Conservation (phyloP, 1,140 invertebrate genomes). For the Penaeus indicus region DNA sequence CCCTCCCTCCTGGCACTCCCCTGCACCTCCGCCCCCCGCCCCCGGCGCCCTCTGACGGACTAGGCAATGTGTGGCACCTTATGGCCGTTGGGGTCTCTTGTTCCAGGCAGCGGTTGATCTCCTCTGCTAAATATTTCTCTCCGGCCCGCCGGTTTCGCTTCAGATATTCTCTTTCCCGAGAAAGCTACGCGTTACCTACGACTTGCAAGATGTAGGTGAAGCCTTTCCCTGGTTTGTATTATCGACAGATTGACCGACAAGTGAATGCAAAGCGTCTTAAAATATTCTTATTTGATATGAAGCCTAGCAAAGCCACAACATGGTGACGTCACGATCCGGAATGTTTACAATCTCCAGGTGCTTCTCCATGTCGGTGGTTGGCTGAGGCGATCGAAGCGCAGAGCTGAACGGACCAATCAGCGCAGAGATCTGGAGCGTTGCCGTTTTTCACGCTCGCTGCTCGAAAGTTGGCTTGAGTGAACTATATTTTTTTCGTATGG, state of each 20-base stretch:
- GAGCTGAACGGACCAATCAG: slow-evolving; percentile 59
- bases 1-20: slow-evolving; percentile 38
- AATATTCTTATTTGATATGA: slow-evolving; percentile 29
- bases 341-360: slow-evolving; percentile 62
- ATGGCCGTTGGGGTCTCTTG: slow-evolving; percentile 54
- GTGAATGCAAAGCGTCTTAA: no score
- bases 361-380: slow-evolving; percentile 56
- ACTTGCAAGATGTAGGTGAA: no score
- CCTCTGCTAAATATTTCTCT: slow-evolving; percentile 51
- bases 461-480: slow-evolving; percentile 49
- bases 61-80: slow-evolving; percentile 62
- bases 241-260: no score
- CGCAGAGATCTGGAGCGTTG: slow-evolving; percentile 61
- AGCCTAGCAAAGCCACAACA: slow-evolving; percentile 53
- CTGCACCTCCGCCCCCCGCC: slow-evolving; percentile 22
- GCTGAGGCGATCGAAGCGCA: slow-evolving; percentile 62
- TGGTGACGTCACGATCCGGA: slow-evolving; percentile 61
- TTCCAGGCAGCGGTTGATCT: slow-evolving; percentile 54
- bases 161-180: not conserved
- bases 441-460: slow-evolving; percentile 62
- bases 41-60: slow-evolving; percentile 53
- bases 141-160: not conserved
- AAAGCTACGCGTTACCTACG: no score
- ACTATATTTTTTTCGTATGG: slow-evolving; percentile 50
- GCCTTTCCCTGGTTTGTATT: no score